Evolutionary conservation across 2,797 vertebrate species (phyloP).

Genomic region (Thalassophryne amazonica): DNA sequence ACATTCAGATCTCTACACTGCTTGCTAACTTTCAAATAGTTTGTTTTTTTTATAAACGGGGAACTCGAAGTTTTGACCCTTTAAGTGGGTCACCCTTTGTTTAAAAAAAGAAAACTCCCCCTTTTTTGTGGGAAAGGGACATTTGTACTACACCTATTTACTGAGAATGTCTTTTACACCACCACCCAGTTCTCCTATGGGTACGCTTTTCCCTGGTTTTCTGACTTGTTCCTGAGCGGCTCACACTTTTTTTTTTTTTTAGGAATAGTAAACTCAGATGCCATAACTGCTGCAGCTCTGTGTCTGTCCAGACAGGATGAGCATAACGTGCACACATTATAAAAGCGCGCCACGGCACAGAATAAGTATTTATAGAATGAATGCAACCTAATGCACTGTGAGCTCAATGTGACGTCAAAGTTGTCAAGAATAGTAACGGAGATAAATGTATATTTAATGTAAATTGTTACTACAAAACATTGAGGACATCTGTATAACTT

Average conservation of each 20-base stretch:
- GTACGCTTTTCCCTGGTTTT: constrained; percentile 40
- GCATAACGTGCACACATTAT: constrained; percentile 53
- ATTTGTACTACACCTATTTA: constrained; percentile 31
- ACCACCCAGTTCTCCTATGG: no score
- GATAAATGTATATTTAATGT: constrained; percentile 80
- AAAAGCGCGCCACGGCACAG: no score
- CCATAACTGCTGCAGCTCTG: constrained; percentile 51
- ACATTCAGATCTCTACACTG: no score
- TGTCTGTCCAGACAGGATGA: constrained; percentile 53
- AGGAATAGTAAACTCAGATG: constrained; percentile 21
- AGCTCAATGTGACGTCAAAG: constrained; percentile 91
- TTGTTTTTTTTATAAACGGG: no score
- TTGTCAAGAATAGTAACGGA: constrained; percentile 83
- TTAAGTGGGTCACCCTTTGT: constrained; percentile 17
- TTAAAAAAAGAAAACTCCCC: no score
- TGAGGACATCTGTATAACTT: constrained; percentile 81
- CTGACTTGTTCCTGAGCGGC: constrained; percentile 35
- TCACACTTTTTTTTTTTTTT: constrained; percentile 28
- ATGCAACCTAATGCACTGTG: constrained; percentile 98
- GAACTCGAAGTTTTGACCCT: background rate
- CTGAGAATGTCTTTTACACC: constrained; percentile 62
- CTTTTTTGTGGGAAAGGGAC: constrained; percentile 17
- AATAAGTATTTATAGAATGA: constrained; percentile 78
- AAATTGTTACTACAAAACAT: constrained; percentile 82
- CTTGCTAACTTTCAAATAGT: no score